A percentile compares a stretch with the other conserved stretches of the same genome.
These are phyloP conservation scores for Julus scanicus DNA, from an alignment of 2,888 invertebrate genomes.

Conservation along the genomic window DNA sequence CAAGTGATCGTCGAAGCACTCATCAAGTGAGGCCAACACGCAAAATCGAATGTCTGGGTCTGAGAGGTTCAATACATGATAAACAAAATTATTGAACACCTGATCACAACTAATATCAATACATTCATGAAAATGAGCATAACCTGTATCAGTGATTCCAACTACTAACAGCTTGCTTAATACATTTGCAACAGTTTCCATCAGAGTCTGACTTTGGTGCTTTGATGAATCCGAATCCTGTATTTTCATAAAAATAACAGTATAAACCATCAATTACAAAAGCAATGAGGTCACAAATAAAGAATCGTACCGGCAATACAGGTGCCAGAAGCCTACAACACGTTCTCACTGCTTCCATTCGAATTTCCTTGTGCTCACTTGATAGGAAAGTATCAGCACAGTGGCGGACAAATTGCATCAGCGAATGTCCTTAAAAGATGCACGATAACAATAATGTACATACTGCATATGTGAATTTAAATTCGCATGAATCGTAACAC, in stretches of 20 bases:
- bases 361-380: slow-evolving; percentile 90
- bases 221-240: slow-evolving; percentile 62
- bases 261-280: no score
- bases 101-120: background rate
- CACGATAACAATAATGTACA: background rate
- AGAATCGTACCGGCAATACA: slow-evolving; percentile 71
- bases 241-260: slow-evolving; percentile 59
- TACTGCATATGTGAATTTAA: background rate
- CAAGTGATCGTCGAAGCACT: slow-evolving; percentile 91
- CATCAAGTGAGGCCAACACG: slow-evolving; percentile 89
- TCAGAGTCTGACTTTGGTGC: slow-evolving; percentile 76
- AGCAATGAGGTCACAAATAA: slow-evolving; percentile 20
- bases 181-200: slow-evolving; percentile 89
- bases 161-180: slow-evolving; percentile 90
- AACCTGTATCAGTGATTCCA: slow-evolving; percentile 89
- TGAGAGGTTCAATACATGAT: slow-evolving; percentile 57
- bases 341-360: slow-evolving; percentile 93
- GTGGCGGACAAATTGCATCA: slow-evolving; percentile 90
- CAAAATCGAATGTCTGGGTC: slow-evolving; percentile 94
- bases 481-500: background rate
- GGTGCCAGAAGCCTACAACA: slow-evolving; percentile 89
- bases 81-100: slow-evolving; percentile 5
- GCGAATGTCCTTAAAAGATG: slow-evolving; percentile 75
- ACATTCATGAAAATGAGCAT: slow-evolving; percentile 53
- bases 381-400: slow-evolving; percentile 92